Evolutionary conservation across 2,113 vertebrate species (phyloP).

Genomic region (Urocynchramus pylzowi): DNA sequence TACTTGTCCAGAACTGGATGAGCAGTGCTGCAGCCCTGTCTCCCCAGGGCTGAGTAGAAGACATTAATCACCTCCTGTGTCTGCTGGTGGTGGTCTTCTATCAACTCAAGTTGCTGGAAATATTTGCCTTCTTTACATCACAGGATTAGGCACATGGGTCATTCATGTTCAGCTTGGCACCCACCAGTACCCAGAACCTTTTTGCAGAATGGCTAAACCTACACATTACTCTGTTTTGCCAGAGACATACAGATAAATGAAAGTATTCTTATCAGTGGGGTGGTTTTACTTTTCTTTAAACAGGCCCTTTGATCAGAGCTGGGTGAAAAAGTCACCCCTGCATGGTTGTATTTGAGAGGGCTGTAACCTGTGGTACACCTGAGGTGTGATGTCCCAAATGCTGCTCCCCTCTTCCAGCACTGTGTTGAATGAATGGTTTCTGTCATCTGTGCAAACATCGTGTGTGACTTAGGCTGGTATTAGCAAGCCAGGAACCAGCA

Average conservation of each 20-base stretch:
- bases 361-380: background rate
- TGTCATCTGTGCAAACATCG: background rate
- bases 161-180: background rate
- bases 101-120: background rate
- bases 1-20: background rate
- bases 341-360: background rate
- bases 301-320: background rate
- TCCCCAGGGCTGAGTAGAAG: background rate
- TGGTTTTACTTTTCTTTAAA: background rate
- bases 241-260: background rate
- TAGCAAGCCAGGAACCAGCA: background rate
- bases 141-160: background rate
- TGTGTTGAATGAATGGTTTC: background rate
- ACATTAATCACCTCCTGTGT: background rate
- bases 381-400: background rate
- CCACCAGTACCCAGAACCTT: background rate
- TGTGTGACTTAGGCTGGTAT: background rate
- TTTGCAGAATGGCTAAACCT: background rate
- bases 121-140: background rate
- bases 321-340: background rate
- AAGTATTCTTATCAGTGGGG: background rate
- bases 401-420: background rate
- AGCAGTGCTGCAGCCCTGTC: background rate
- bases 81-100: background rate
- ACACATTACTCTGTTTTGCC: fast-evolving